A percentile compares a stretch with the other conserved stretches of the same genome.
Conservation (phyloP, 2,797 vertebrate species). For the Neoniphon sammara region DNA sequence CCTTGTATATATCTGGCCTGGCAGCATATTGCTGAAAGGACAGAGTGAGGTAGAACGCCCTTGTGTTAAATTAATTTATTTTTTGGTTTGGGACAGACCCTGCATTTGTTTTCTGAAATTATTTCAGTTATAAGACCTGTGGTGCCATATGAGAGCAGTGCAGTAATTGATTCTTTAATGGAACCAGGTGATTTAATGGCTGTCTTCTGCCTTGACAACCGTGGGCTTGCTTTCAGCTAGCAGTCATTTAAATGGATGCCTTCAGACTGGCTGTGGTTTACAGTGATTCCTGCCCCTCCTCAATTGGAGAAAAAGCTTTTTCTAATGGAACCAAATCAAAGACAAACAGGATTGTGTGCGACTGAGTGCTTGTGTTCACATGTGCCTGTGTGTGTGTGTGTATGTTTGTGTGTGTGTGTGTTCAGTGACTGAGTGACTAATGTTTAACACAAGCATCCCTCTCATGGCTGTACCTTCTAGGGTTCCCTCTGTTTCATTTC, state of each 20-base stretch:
- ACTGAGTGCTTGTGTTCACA: slow-evolving; percentile 39
- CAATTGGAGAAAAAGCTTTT: slow-evolving; percentile 58
- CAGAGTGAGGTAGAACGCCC: slow-evolving; percentile 4
- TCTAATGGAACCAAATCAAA: slow-evolving; percentile 69
- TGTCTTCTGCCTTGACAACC: slow-evolving; percentile 87
- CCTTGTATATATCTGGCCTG: slow-evolving; percentile 23
- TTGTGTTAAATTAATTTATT: slow-evolving; percentile 6
- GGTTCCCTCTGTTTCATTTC: slow-evolving; percentile 49
- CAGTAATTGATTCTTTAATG: slow-evolving; percentile 98
- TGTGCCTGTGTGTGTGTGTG: slow-evolving; percentile 3
- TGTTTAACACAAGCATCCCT: slow-evolving; percentile 26
- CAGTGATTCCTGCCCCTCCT: slow-evolving; percentile 64
- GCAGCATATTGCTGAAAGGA: slow-evolving; percentile 32
- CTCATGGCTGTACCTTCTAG: slow-evolving; percentile 40
- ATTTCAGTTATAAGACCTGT: slow-evolving; percentile 85
- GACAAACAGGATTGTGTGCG: slow-evolving; percentile 51
- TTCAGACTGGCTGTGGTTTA: slow-evolving; percentile 82
- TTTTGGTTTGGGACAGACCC: slow-evolving; percentile 78
- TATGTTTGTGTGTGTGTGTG: slow-evolving; percentile 4
- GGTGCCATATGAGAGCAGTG: slow-evolving; percentile 84
- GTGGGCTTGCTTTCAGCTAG: slow-evolving; percentile 86
- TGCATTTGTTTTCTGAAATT: slow-evolving; percentile 82
- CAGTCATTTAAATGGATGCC: slow-evolving; percentile 87
- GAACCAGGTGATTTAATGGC: slow-evolving; percentile 93
- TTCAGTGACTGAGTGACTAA: slow-evolving; percentile 24